phyloP scores from a whole-genome alignment of 2,797 vertebrate genomes.

The Danio jaintianensis region DNA sequence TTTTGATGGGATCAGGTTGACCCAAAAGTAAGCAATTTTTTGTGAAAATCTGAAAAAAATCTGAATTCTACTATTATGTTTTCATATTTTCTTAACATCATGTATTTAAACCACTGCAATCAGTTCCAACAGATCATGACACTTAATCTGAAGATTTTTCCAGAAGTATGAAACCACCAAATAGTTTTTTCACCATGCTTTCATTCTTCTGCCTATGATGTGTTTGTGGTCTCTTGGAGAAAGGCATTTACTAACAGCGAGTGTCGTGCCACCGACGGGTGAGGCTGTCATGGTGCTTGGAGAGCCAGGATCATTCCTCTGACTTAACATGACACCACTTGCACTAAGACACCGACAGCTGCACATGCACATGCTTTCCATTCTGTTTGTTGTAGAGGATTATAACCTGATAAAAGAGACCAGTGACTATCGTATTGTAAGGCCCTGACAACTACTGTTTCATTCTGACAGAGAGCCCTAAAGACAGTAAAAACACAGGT shows the following conservation, averaged over 20 bases:
- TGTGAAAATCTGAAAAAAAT: too few relatives aligned
- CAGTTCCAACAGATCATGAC: background rate
- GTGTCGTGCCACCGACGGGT: constrained; percentile 75
- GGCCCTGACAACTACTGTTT: constrained; percentile 75
- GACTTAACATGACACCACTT: constrained; percentile 83
- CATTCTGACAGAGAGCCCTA: constrained; percentile 66
- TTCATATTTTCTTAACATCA: too few relatives aligned
- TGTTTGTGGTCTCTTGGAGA: constrained; percentile 34
- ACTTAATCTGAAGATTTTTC: background rate
- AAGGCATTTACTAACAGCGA: constrained; percentile 49
- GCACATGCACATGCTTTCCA: constrained; percentile 77
- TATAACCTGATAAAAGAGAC: constrained; percentile 80
- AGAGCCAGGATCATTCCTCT: constrained; percentile 76
- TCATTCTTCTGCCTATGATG: background rate
- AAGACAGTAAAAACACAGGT: constrained; percentile 71
- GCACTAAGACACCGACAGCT: constrained; percentile 83
- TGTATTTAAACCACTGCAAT: background rate
- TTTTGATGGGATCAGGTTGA: too few relatives aligned
- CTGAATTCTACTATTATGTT: too few relatives aligned
- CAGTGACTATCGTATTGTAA: constrained; percentile 74
- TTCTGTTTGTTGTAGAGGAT: constrained; percentile 85
- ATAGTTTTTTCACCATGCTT: background rate
- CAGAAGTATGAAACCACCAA: background rate
- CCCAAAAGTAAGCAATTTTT: too few relatives aligned
- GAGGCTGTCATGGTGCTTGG: constrained; percentile 70